phyloP scores from a whole-genome alignment of 2,888 invertebrate species.

The Tinea semifulvella region DNA sequence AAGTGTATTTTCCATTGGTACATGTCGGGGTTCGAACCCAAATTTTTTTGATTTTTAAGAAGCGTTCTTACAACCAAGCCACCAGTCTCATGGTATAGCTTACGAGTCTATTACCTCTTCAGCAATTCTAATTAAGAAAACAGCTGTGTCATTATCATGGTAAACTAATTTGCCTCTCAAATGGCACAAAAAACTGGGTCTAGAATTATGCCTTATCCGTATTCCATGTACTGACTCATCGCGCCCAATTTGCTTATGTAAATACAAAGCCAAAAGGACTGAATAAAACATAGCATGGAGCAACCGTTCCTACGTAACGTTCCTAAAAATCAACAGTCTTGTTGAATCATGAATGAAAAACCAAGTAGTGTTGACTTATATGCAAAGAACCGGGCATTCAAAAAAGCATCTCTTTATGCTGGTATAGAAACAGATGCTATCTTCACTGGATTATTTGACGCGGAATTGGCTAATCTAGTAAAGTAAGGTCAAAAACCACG shows the following conservation, averaged over 20 bases:
- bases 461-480: too few species aligned
- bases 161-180: slow-evolving; percentile 11
- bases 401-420: too few species aligned
- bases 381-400: too few species aligned
- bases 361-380: slow-evolving; percentile 10
- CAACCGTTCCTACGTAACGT: slow-evolving; percentile 14
- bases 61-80: too few species aligned
- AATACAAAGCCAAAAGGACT: slow-evolving; percentile 29
- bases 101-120: too few species aligned
- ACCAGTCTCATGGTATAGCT: too few species aligned
- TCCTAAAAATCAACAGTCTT: slow-evolving; percentile 31
- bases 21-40: too few species aligned
- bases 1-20: too few species aligned
- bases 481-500: too few species aligned
- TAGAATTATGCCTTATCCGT: slow-evolving; percentile 7
- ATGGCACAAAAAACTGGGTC: slow-evolving; percentile 9
- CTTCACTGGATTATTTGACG: too few species aligned
- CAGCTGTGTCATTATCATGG: slow-evolving; percentile 1
- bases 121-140: slow-evolving; percentile 2
- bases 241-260: slow-evolving; percentile 36
- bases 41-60: too few species aligned
- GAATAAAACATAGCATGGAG: slow-evolving; percentile 29
- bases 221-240: slow-evolving; percentile 20
- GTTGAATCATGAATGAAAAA: slow-evolving; percentile 36
- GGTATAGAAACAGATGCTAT: too few species aligned